These are phyloP conservation scores for Campylomormyrus numenius DNA, from an alignment of 2,113 vertebrate genomes.

Conservation along the genomic window DNA sequence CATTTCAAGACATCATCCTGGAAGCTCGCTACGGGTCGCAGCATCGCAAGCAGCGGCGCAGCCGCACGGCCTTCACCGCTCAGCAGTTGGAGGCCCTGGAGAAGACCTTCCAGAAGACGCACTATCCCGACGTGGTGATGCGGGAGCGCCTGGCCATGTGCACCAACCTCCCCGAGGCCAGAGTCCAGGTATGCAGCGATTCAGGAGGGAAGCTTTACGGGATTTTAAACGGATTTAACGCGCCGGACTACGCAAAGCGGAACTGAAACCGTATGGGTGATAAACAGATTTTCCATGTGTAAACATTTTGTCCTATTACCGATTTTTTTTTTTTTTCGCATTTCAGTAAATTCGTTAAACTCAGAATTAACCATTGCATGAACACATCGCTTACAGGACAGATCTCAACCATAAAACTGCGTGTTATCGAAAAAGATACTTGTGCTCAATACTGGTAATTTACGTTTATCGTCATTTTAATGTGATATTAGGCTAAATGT, in stretches of 20 bases:
- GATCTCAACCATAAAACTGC: background rate
- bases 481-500: background rate
- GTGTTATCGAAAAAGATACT: background rate
- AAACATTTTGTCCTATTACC: background rate
- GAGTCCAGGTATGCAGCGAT: conserved; percentile 78
- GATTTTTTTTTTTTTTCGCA: background rate
- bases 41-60: conserved; percentile 94
- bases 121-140: conserved; percentile 98
- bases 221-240: background rate
- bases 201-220: background rate
- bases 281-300: background rate
- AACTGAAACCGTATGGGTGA: background rate
- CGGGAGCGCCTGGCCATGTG: conserved; percentile 96
- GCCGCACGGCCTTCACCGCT: conserved; percentile 92
- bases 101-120: conserved; percentile 99
- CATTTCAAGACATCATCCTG: conserved; percentile 99
- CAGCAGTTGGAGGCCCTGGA: conserved; percentile 96
- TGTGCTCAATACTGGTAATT: background rate
- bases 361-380: background rate
- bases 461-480: background rate
- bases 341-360: background rate
- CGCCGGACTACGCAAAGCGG: background rate
- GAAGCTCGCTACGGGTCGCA: conserved; percentile 98
- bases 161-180: conserved; percentile 94
- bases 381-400: background rate